Evolutionary conservation across 35 echinoderm and acorn worm genomes (phyloP).

Genomic region (Amphiura filiformis): DNA sequence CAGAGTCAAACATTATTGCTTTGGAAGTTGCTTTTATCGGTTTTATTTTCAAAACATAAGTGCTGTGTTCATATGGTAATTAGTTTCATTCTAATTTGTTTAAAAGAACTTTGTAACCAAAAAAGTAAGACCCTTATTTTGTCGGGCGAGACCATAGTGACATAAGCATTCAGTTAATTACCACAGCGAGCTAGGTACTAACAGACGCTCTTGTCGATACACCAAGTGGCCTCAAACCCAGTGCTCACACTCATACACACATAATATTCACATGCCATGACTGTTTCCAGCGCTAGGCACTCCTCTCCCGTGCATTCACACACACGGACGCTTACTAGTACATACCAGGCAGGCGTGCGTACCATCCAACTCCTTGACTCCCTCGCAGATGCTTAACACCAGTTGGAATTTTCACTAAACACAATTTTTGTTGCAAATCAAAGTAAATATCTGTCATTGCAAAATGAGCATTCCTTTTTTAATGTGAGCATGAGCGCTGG

Average conservation of each 20-base stretch:
- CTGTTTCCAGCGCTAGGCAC: not conserved
- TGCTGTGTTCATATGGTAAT: not conserved
- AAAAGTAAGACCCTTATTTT: not conserved
- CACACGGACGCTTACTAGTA: not conserved
- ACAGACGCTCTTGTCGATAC: not conserved
- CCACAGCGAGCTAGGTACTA: not conserved
- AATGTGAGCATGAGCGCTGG: not conserved
- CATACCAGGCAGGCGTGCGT: not conserved
- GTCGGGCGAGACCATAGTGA: not conserved
- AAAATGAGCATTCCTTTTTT: not conserved
- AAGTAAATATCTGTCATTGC: not conserved
- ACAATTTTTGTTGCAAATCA: not conserved
- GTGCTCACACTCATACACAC: not conserved
- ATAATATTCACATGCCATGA: not conserved
- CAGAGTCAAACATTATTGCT: not conserved
- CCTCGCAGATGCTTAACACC: not conserved
- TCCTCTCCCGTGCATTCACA: not conserved
- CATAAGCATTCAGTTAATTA: not conserved
- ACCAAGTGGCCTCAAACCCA: slow-evolving; percentile 4
- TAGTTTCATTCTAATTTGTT: not conserved
- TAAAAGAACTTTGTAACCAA: not conserved
- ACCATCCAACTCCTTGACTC: not conserved
- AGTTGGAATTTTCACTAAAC: not conserved
- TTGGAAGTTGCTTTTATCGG: not conserved
- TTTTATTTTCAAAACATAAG: not conserved